Conservation (phyloP, 2,113 vertebrate species). For the Tricholaema leucomelas region DNA sequence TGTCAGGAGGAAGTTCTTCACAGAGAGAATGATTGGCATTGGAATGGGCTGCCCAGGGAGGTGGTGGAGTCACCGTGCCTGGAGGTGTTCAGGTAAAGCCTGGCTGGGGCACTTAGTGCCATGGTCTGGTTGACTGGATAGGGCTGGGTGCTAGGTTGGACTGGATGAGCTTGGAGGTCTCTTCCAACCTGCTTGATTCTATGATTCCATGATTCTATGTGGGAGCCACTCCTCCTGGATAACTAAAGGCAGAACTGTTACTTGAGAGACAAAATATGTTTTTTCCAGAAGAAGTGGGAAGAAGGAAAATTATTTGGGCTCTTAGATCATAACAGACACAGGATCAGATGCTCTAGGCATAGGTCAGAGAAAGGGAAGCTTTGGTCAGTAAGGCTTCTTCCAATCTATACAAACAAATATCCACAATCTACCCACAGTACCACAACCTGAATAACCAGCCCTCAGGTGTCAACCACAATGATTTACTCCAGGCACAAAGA, state of each 20-base stretch:
- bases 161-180: no score
- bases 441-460: not conserved
- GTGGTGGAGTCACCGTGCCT: no score
- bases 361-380: not conserved
- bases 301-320: not conserved
- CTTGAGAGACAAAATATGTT: not conserved
- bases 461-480: fast-evolving
- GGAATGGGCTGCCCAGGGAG: no score
- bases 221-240: not conserved
- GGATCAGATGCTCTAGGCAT: not conserved
- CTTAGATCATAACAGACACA: not conserved
- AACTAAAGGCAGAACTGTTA: not conserved
- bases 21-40: no score
- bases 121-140: no score
- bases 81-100: no score
- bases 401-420: not conserved
- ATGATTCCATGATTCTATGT: no score
- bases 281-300: not conserved
- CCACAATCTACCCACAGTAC: not conserved
- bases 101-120: no score
- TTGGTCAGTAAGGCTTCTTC: not conserved
- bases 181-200: no score
- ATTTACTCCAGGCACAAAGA: not conserved
- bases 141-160: no score
- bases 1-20: no score